phyloP scores from a whole-genome alignment of 2,888 invertebrate species.

The Hyles lineata region DNA sequence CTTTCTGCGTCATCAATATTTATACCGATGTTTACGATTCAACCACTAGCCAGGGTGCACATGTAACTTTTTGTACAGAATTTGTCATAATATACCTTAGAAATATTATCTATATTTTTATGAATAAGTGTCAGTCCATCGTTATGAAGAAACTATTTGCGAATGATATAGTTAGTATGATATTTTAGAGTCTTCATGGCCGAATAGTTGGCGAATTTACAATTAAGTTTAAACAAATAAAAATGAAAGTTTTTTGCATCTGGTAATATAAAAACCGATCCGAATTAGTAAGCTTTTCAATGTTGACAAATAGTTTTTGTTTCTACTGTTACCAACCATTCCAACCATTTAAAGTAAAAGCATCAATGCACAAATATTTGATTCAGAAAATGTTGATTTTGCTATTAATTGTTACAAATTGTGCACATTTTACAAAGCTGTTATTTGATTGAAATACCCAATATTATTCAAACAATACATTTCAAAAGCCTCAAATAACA shows the following conservation, averaged over 20 bases:
- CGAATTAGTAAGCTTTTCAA: too few relatives aligned
- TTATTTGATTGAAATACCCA: background rate
- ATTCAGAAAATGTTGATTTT: too few relatives aligned
- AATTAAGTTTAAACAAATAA: too few relatives aligned
- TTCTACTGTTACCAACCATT: too few relatives aligned
- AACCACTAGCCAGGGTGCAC: conserved; percentile 66
- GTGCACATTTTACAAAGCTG: background rate
- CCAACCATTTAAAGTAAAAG: too few relatives aligned
- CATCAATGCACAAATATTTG: too few relatives aligned
- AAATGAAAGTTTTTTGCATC: too few relatives aligned
- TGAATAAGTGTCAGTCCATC: background rate
- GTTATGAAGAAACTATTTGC: background rate
- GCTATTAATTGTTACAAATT: background rate
- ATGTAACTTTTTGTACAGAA: conserved; percentile 58
- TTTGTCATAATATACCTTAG: conserved; percentile 49
- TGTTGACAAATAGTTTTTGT: too few relatives aligned
- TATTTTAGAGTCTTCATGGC: background rate
- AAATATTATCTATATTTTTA: background rate
- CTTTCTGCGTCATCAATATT: conserved; percentile 80
- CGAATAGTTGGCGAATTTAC: too few relatives aligned
- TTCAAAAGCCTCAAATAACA: background rate
- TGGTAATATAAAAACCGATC: too few relatives aligned
- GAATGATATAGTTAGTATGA: background rate
- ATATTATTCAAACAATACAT: background rate
- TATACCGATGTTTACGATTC: conserved; percentile 77